Conservation (phyloP, 1,140 invertebrate species). For the Alviniconcha marisindica region DNA sequence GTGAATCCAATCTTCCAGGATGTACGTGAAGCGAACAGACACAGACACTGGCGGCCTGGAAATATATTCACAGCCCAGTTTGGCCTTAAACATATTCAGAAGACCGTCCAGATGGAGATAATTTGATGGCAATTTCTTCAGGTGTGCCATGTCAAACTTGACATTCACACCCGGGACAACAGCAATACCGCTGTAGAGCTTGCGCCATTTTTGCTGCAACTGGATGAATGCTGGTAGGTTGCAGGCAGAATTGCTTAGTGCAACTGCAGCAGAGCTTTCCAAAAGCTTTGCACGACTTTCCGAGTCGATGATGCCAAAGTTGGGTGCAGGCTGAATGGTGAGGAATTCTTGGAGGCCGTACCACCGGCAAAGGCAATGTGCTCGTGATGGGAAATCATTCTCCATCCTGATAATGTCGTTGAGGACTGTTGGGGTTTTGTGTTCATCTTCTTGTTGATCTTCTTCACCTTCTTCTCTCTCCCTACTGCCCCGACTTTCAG, state of each 20-base stretch:
- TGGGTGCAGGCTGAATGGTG: constrained; percentile 81
- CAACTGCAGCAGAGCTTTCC: constrained; percentile 89
- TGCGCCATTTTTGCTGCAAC: constrained; percentile 85
- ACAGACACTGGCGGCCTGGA: constrained; percentile 81
- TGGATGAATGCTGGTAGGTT: constrained; percentile 92
- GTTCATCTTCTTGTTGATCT: constrained; percentile 61
- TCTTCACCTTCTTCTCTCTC: constrained; percentile 60
- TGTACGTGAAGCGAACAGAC: constrained; percentile 89
- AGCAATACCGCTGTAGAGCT: constrained; percentile 85
- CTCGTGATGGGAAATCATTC: constrained; percentile 82
- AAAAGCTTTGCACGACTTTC: constrained; percentile 91
- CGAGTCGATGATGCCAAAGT: constrained; percentile 80
- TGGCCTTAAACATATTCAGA: constrained; percentile 76
- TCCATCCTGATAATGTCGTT: constrained; percentile 81
- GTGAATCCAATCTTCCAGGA: constrained; percentile 83
- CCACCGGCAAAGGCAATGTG: constrained; percentile 77
- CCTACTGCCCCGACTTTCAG: constrained; percentile 45
- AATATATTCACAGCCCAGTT: constrained; percentile 72
- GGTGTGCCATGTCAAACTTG: constrained; percentile 92
- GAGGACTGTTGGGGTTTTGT: constrained; percentile 74
- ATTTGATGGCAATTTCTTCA: constrained; percentile 87
- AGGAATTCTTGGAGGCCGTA: constrained; percentile 92
- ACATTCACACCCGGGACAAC: constrained; percentile 85
- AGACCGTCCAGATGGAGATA: constrained; percentile 87
- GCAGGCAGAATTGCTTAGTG: constrained; percentile 88